Conservation (phyloP, 2,888 invertebrate genomes). For the Brachyptera putata region DNA sequence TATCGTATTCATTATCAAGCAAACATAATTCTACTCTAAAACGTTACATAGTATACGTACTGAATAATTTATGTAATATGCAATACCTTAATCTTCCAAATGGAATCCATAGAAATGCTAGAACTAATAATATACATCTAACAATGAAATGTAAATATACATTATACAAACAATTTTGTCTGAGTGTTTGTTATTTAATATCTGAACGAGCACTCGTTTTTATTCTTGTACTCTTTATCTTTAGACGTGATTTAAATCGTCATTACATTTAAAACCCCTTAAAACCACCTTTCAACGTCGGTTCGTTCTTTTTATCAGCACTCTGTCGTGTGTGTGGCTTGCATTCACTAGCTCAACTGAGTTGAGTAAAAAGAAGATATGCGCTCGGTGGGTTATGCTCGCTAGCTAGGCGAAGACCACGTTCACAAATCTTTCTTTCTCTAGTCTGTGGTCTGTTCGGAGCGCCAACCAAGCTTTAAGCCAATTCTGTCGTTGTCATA, state of each 20-base stretch:
- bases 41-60: too few relatives aligned
- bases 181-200: neutral
- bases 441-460: neutral
- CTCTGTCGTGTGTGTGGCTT: neutral
- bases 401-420: neutral
- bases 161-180: neutral
- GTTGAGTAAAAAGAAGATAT: neutral
- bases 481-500: neutral
- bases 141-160: neutral
- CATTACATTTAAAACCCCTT: conserved; percentile 12
- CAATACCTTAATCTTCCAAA: too few relatives aligned
- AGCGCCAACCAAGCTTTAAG: neutral
- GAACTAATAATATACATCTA: too few relatives aligned
- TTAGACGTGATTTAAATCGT: conserved; percentile 13
- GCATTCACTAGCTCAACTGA: neutral
- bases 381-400: neutral
- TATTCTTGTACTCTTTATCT: neutral
- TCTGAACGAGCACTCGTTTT: neutral
- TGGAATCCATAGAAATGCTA: too few relatives aligned
- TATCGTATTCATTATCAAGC: too few relatives aligned
- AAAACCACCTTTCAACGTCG: neutral
- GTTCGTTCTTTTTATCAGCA: neutral
- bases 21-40: too few relatives aligned
- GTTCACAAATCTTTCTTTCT: neutral
- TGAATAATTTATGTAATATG: too few relatives aligned